phyloP scores from a whole-genome alignment of 2,113 vertebrate species.

The Solea senegalensis region DNA sequence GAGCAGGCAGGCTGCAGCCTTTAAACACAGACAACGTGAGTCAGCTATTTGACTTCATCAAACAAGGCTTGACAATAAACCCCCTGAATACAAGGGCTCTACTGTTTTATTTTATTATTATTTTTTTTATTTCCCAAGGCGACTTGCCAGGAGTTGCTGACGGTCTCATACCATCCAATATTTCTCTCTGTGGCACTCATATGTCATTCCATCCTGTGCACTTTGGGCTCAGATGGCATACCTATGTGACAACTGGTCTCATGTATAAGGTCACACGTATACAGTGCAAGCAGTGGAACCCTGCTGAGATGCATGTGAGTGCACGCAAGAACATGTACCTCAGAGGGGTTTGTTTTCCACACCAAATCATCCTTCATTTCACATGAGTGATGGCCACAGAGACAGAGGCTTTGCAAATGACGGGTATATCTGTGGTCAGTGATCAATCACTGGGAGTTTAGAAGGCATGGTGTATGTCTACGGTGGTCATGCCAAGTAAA shows the following conservation, averaged over 20 bases:
- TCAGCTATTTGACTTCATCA: constrained; percentile 80
- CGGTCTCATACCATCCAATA: constrained; percentile 69
- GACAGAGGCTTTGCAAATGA: constrained; percentile 18
- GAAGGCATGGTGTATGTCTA: constrained; percentile 27
- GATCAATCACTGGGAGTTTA: constrained; percentile 40
- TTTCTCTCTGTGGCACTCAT: constrained; percentile 70
- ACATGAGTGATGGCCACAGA: constrained; percentile 31
- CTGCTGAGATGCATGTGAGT: constrained; percentile 10
- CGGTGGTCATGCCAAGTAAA: constrained; percentile 17
- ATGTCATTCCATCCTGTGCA: constrained; percentile 72
- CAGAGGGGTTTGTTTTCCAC: constrained; percentile 23
- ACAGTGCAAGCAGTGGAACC: constrained; percentile 29
- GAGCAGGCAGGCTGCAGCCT: constrained; percentile 46
- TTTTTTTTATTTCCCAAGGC: constrained; percentile 78
- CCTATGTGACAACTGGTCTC: constrained; percentile 71
- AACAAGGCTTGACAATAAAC: constrained; percentile 78
- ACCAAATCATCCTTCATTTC: constrained; percentile 38
- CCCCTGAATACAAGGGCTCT: constrained; percentile 71
- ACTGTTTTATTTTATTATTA: constrained; percentile 74
- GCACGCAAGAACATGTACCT: not conserved
- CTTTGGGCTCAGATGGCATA: constrained; percentile 66
- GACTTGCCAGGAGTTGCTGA: constrained; percentile 71
- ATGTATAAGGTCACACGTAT: constrained; percentile 61
- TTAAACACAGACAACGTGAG: constrained; percentile 67
- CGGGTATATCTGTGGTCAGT: constrained; percentile 22